Percentiles rank a stretch among this genome's conserved stretches.
These are phyloP conservation scores for Oreotragus oreotragus DNA, from an alignment of 2,113 vertebrate species.

Conservation along the genomic window DNA sequence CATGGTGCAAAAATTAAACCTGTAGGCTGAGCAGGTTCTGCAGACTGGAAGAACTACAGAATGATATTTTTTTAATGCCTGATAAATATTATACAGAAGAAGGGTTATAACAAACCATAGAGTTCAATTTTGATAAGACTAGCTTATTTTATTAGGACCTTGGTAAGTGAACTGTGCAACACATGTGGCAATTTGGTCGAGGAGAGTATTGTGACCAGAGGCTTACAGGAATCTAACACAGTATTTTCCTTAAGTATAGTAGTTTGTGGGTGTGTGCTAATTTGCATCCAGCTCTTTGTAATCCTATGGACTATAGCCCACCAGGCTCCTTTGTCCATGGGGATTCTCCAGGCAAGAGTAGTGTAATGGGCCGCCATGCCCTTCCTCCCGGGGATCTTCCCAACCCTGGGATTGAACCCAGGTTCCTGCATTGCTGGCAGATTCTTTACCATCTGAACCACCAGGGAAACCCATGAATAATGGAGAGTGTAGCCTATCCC, in stretches of 20 bases:
- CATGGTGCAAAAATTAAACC: neutral
- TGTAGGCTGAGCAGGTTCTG: neutral
- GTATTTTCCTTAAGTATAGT: neutral
- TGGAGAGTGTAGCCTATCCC: neutral
- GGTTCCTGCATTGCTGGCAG: neutral
- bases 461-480: neutral
- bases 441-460: neutral
- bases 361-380: neutral
- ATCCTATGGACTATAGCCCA: neutral
- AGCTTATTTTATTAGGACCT: neutral
- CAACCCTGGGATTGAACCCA: neutral
- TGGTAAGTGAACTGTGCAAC: neutral
- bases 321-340: neutral
- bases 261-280: neutral
- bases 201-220: neutral
- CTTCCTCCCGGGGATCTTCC: neutral
- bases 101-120: neutral
- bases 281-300: neutral
- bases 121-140: neutral
- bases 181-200: neutral
- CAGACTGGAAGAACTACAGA: neutral
- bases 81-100: neutral
- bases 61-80: neutral
- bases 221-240: neutral
- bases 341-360: neutral